A percentile compares a stretch with the other conserved stretches of the same genome.
These are phyloP conservation scores for Nanger granti DNA, from an alignment of 2,113 vertebrate species.

Conservation along the genomic window DNA sequence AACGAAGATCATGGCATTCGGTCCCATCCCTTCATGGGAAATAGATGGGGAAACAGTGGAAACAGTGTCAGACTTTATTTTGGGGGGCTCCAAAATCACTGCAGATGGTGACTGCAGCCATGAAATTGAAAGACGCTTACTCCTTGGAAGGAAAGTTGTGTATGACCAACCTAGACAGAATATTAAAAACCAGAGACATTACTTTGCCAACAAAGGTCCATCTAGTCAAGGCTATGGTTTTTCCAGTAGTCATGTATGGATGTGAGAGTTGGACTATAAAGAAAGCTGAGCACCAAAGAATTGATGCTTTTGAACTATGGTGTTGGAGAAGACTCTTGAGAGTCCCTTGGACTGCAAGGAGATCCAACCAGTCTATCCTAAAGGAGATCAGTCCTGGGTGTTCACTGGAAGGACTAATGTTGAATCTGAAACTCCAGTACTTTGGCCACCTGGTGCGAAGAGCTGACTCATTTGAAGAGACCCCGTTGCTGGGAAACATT, in stretches of 20 bases:
- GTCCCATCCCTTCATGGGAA: background rate
- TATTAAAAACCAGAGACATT: background rate
- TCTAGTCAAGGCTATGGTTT: background rate
- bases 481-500: background rate
- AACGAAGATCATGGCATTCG: rapidly evolving
- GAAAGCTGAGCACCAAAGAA: background rate
- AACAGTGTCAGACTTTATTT: background rate
- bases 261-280: background rate
- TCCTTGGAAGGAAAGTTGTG: background rate
- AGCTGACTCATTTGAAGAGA: background rate
- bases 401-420: background rate
- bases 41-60: background rate
- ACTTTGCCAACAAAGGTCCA: rapidly evolving
- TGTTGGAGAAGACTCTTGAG: background rate
- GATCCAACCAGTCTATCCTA: background rate
- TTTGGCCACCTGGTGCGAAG: background rate
- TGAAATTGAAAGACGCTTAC: background rate
- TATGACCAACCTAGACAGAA: background rate
- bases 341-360: background rate
- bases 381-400: background rate
- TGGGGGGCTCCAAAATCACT: background rate
- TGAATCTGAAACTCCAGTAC: background rate
- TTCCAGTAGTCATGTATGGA: background rate
- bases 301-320: background rate
- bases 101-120: background rate